Percentiles rank a stretch among this genome's conserved stretches.
Conservation (phyloP, 2,888 invertebrate species). For the Stenotaenia linearis region DNA sequence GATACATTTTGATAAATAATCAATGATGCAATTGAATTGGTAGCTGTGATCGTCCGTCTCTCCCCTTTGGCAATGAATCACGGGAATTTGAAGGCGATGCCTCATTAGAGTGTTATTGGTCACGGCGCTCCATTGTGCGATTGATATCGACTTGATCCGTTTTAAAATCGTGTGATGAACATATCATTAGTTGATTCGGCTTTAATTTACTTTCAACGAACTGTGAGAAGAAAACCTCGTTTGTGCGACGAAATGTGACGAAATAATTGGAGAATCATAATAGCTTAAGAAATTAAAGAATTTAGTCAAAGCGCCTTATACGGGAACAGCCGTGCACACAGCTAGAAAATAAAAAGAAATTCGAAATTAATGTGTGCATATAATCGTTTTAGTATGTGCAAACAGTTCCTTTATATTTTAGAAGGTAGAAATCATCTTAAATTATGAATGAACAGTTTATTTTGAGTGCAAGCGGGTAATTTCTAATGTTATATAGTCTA, state of each 20-base stretch:
- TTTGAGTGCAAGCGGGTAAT: not conserved
- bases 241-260: not conserved
- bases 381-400: constrained; percentile 6
- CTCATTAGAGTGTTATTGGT: constrained; percentile 1
- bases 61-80: constrained; percentile 19
- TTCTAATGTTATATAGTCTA: not conserved
- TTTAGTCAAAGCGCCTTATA: not conserved
- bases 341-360: not conserved
- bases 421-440: not conserved
- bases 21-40: constrained; percentile 14
- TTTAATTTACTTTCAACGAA: not conserved
- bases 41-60: constrained; percentile 14
- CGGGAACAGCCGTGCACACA: constrained; percentile 11
- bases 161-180: not conserved
- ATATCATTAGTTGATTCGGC: not conserved
- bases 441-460: not conserved
- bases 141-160: not conserved
- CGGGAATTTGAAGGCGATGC: constrained; percentile 4
- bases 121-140: not conserved
- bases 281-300: not conserved
- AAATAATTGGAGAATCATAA: not conserved
- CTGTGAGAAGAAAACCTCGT: not conserved
- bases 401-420: constrained; percentile 15
- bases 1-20: not conserved
- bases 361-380: not conserved